Percentiles rank a stretch among this genome's conserved stretches.
Conservation (phyloP, 1,140 invertebrate genomes). For the Caligus rogercresseyi region DNA sequence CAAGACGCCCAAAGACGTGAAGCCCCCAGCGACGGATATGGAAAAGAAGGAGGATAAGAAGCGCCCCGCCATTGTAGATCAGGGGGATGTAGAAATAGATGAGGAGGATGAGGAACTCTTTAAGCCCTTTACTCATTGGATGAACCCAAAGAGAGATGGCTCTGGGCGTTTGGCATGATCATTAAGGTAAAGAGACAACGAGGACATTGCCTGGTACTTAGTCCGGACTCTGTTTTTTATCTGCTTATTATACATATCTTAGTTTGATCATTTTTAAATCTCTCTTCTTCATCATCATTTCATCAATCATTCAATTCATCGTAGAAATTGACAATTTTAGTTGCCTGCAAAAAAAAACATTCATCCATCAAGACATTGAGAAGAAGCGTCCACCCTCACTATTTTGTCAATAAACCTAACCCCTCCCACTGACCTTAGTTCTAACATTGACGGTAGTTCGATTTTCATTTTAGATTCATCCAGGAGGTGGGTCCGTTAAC, state of each 20-base stretch:
- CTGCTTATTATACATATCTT: background rate
- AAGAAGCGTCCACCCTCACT: too few relatives aligned
- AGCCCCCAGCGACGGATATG: background rate
- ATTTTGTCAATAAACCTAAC: too few relatives aligned
- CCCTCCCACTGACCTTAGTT: too few relatives aligned
- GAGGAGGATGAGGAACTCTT: background rate
- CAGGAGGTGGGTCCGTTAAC: too few relatives aligned
- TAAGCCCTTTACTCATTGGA: conserved; percentile 8
- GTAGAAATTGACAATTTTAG: too few relatives aligned
- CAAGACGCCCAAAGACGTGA: background rate
- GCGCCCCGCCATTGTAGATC: background rate
- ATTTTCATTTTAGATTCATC: too few relatives aligned
- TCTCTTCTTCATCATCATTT: too few relatives aligned
- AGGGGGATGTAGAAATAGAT: background rate
- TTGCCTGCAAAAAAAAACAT: background rate
- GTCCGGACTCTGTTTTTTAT: background rate
- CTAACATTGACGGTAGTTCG: too few relatives aligned
- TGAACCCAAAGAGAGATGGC: conserved; percentile 11
- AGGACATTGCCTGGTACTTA: background rate
- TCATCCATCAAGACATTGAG: too few relatives aligned
- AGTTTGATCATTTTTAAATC: too few relatives aligned
- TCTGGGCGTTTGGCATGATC: conserved; percentile 7
- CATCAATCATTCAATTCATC: too few relatives aligned
- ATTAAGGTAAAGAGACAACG: conserved; percentile 8
- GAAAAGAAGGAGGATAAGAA: background rate